Conservation (phyloP, 2,113 vertebrate genomes). For the Phalacrocorax carbo region DNA sequence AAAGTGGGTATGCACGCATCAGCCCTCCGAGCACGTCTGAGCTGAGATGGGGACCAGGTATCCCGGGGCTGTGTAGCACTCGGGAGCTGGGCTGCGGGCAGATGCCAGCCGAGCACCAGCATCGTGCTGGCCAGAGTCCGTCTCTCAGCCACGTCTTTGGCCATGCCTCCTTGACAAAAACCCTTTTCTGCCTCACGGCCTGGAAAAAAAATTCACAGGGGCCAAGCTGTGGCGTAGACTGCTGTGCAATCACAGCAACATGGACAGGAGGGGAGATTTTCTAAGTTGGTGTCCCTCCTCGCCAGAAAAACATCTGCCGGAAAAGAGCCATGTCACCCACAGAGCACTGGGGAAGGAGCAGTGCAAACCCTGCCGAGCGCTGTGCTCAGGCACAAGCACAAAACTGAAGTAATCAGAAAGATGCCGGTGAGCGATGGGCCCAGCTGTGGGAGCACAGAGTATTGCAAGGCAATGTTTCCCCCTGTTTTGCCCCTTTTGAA, state of each 20-base stretch:
- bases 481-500: not conserved
- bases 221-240: fast-evolving
- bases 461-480: not conserved
- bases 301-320: not conserved
- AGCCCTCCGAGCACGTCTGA: not conserved
- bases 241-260: not conserved
- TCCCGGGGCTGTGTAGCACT: not conserved
- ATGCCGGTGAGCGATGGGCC: not conserved
- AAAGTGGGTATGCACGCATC: fast-evolving
- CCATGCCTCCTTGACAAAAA: not conserved
- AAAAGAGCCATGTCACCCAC: not conserved
- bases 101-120: not conserved
- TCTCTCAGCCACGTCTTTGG: not conserved
- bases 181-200: not conserved
- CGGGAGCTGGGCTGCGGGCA: not conserved
- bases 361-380: not conserved
- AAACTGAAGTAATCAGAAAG: not conserved
- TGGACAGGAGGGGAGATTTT: not conserved
- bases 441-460: not conserved
- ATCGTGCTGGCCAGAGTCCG: fast-evolving
- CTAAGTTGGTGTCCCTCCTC: not conserved
- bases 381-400: not conserved
- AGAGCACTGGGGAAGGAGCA: fast-evolving
- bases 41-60: not conserved
- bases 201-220: not conserved